phyloP scores from a whole-genome alignment of 2,888 invertebrate genomes.

The Pomacea canaliculata region DNA sequence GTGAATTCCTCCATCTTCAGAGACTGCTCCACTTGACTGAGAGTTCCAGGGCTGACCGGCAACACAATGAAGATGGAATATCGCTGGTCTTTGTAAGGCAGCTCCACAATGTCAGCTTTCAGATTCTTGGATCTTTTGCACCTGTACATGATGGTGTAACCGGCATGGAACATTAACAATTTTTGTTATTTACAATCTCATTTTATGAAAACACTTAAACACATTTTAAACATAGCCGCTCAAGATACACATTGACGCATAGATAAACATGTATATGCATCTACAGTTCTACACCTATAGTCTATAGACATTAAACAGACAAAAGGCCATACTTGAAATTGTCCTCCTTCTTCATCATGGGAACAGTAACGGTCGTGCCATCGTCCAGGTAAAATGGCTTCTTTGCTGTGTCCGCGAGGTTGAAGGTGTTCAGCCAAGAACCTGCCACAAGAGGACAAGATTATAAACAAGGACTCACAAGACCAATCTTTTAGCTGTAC shows the following conservation, averaged over 20 bases:
- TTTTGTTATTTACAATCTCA: no score
- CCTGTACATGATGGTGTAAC: background rate
- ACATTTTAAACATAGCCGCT: no score
- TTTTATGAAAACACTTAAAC: no score
- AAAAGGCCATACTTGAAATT: background rate
- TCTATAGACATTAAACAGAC: background rate
- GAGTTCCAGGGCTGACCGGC: conserved; percentile 1
- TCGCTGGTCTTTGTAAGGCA: conserved; percentile 15
- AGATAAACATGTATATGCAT: no score
- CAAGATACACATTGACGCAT: background rate
- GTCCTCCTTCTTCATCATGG: background rate
- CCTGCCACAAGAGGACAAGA: background rate
- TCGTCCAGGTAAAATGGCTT: background rate
- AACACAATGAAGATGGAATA: conserved; percentile 23
- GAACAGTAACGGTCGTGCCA: background rate
- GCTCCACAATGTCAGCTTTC: conserved; percentile 7
- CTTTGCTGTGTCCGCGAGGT: background rate
- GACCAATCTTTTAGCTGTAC: no score
- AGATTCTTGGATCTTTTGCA: background rate
- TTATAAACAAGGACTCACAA: no score
- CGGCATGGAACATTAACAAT: no score
- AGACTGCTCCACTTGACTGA: conserved; percentile 2
- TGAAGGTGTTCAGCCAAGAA: background rate
- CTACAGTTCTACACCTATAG: no score
- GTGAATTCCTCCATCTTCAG: background rate